Conservation (phyloP, 2,888 invertebrate species). For the Gastrophysa polygoni region DNA sequence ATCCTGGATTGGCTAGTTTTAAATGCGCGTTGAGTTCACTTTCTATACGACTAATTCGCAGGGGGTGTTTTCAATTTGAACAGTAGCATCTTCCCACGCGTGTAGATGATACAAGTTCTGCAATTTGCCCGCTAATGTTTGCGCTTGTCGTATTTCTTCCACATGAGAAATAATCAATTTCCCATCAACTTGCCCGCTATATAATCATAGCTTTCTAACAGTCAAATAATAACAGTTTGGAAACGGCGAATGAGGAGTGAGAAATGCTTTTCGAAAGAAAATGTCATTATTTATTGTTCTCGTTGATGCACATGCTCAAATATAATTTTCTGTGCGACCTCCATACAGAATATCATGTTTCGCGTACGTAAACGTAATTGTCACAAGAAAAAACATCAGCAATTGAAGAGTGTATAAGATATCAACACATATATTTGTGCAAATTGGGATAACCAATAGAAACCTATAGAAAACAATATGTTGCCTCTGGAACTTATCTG, state of each 20-base stretch:
- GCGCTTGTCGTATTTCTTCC: neutral
- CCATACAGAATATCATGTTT: neutral
- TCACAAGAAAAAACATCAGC: too few species aligned
- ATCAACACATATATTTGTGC: too few species aligned
- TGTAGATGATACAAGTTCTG: neutral
- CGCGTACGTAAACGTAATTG: too few species aligned
- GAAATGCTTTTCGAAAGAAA: neutral
- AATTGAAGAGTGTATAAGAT: too few species aligned
- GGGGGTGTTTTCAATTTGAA: too few species aligned
- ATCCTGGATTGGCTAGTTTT: too few species aligned
- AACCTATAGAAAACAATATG: too few species aligned
- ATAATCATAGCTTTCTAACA: conserved; percentile 6
- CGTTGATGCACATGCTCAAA: neutral
- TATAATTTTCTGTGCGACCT: neutral
- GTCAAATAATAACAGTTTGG: neutral
- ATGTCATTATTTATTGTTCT: neutral
- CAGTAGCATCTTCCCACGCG: neutral
- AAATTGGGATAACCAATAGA: too few species aligned
- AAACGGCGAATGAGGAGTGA: neutral
- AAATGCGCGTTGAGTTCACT: too few species aligned
- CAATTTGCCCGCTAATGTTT: neutral
- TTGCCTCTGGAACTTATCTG: too few species aligned
- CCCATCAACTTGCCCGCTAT: neutral
- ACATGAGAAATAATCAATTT: conserved; percentile 3
- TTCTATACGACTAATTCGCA: too few species aligned